These are phyloP conservation scores for Cheirogaleus medius DNA, from an alignment of 2,113 vertebrate species.

Conservation along the genomic window DNA sequence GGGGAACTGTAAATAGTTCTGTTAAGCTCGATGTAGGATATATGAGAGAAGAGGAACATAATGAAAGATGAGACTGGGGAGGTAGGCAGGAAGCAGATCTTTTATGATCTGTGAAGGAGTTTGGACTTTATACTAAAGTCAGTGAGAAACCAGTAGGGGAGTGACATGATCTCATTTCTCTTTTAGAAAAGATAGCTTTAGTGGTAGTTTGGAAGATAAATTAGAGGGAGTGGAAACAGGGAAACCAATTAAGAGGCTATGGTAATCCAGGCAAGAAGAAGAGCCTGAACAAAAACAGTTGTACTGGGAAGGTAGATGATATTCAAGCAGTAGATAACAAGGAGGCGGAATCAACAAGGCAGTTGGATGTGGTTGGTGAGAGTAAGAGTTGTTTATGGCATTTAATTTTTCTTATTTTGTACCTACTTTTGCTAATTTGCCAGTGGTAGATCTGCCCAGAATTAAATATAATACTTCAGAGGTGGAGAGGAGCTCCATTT, in stretches of 20 bases:
- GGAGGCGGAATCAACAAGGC: neutral
- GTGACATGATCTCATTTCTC: constrained; percentile 38
- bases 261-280: neutral
- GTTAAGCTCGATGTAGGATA: neutral
- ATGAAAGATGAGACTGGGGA: neutral
- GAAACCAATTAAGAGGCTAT: constrained; percentile 2
- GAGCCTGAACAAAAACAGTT: neutral
- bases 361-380: neutral
- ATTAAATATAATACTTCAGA: constrained; percentile 36
- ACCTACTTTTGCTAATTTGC: neutral
- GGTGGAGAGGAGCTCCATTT: neutral
- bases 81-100: neutral
- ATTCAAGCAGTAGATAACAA: neutral
- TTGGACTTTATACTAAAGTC: constrained; percentile 29
- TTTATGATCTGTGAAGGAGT: neutral
- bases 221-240: neutral
- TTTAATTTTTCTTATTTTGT: constrained; percentile 40
- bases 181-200: constrained; percentile 16
- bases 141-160: neutral
- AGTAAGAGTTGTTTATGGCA: neutral
- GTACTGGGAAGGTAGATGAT: neutral
- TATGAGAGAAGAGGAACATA: neutral
- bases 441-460: neutral
- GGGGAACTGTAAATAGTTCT: neutral
- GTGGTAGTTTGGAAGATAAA: neutral